These are phyloP conservation scores for Phrynocephalus guinanensis DNA, from an alignment of 2,797 vertebrate species.

Conservation along the genomic window DNA sequence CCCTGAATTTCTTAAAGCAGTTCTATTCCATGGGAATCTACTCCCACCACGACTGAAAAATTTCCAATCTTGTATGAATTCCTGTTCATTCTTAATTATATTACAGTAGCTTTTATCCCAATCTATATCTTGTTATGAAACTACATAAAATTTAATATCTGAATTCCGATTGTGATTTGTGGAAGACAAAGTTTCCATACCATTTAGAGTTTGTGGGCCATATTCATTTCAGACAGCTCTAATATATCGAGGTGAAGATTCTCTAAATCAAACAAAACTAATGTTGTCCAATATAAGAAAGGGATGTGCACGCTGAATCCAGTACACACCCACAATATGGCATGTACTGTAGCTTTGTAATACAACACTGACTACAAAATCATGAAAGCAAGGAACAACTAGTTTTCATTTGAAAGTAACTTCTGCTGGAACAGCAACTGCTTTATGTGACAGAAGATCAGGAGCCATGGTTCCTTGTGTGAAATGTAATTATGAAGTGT, in stretches of 20 bases:
- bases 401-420: too few species aligned
- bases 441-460: not conserved
- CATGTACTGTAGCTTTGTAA: not conserved
- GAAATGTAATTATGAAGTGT: not conserved
- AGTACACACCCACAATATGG: not conserved
- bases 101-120: not conserved
- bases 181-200: not conserved
- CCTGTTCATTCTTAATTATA: not conserved
- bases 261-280: not conserved
- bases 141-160: not conserved
- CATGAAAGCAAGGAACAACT: not conserved
- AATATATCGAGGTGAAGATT: not conserved
- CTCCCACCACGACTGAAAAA: not conserved
- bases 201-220: not conserved
- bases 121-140: not conserved
- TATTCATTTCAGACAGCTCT: conserved; percentile 27
- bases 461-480: not conserved
- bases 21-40: not conserved
- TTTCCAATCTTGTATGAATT: not conserved
- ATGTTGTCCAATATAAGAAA: not conserved
- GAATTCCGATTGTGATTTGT: not conserved
- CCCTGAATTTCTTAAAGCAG: not conserved
- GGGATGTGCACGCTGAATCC: not conserved
- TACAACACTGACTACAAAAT: not conserved
- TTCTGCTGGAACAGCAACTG: not conserved